A percentile compares a stretch with the other conserved stretches of the same genome.
Evolutionary conservation across 2,888 invertebrate genomes (phyloP).

Genomic region (Flexamia atlantica): DNA sequence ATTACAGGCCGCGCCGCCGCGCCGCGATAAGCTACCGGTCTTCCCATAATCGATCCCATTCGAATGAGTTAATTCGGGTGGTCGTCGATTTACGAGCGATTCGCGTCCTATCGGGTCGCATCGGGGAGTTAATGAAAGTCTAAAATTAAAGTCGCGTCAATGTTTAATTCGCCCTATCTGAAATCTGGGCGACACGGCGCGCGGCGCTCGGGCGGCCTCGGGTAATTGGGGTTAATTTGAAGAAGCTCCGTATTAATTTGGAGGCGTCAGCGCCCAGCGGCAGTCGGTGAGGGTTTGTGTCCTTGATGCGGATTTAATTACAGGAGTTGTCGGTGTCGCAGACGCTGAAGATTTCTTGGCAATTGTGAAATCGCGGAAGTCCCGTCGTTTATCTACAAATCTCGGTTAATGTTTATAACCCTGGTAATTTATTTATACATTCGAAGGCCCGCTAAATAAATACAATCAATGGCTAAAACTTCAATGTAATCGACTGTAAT

Average conservation of each 20-base stretch:
- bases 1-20: slow-evolving; percentile 43
- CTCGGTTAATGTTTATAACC: too few species aligned
- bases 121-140: slow-evolving; percentile 41
- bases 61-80: slow-evolving; percentile 56
- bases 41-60: slow-evolving; percentile 51
- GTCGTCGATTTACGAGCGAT: slow-evolving; percentile 20
- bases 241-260: slow-evolving; percentile 31
- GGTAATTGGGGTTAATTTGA: not conserved
- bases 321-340: not conserved
- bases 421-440: too few species aligned
- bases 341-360: not conserved
- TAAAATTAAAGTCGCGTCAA: slow-evolving; percentile 2
- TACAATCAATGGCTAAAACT: too few species aligned
- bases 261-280: not conserved
- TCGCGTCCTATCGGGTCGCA: slow-evolving; percentile 19
- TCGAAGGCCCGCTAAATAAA: too few species aligned
- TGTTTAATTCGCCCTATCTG: slow-evolving; percentile 7
- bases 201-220: not conserved
- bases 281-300: not conserved
- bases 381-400: not conserved
- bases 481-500: too few species aligned
- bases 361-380: slow-evolving; percentile 3
- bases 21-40: slow-evolving; percentile 53
- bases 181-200: slow-evolving; percentile 23
- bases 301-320: slow-evolving; percentile 35